Percentiles rank a stretch among this genome's conserved stretches.
These are phyloP conservation scores for Harlomillsia oculata DNA, from an alignment of 1,140 invertebrate genomes.

Conservation along the genomic window DNA sequence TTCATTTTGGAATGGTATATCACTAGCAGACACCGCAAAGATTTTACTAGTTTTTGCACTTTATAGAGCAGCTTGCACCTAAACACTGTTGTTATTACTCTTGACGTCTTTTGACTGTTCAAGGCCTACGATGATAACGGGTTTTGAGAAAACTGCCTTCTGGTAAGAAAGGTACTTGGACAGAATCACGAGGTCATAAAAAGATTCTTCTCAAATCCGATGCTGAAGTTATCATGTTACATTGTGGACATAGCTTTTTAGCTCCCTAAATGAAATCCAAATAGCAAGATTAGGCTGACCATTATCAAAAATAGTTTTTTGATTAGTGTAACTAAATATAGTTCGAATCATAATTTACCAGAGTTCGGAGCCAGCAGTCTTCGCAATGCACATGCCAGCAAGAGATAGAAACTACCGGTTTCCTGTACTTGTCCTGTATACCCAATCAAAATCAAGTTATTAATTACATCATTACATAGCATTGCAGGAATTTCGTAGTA, in stretches of 20 bases:
- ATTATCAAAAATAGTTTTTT: neutral
- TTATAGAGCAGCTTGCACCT: too few relatives aligned
- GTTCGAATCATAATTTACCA: conserved; percentile 46
- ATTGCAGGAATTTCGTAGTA: too few relatives aligned
- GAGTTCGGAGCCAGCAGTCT: conserved; percentile 81
- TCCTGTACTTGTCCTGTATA: conserved; percentile 59
- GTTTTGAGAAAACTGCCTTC: too few relatives aligned
- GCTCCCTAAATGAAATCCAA: conserved; percentile 51
- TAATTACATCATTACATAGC: too few relatives aligned
- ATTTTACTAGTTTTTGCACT: too few relatives aligned
- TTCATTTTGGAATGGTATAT: too few relatives aligned
- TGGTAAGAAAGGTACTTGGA: too few relatives aligned
- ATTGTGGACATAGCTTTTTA: conserved; percentile 88
- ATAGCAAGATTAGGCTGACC: neutral
- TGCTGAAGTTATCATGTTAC: conserved; percentile 85
- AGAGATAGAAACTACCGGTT: conserved; percentile 85
- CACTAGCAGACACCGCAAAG: too few relatives aligned
- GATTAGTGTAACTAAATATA: neutral
- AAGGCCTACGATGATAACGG: too few relatives aligned
- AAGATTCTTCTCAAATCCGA: conserved; percentile 78
- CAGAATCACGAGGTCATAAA: conserved; percentile 56
- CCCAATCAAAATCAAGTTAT: neutral
- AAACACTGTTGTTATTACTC: too few relatives aligned
- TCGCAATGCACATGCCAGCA: conserved; percentile 96
- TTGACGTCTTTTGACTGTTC: too few relatives aligned